phyloP scores from a whole-genome alignment of 2,113 vertebrate genomes.

The Paracanthobrama guichenoti region DNA sequence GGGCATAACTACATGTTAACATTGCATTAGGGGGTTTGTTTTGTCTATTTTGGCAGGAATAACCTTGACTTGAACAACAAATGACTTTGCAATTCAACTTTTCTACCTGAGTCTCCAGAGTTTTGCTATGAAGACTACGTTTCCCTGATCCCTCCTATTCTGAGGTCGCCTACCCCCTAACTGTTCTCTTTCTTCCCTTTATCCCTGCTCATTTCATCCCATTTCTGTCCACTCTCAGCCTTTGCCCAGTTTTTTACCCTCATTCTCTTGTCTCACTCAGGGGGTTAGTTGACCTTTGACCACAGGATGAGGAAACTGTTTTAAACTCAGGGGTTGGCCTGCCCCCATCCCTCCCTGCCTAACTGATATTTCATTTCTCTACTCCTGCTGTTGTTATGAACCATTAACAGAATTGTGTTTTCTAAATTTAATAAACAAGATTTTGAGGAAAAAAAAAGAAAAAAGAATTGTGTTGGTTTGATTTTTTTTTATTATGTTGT shows the following conservation, averaged over 20 bases:
- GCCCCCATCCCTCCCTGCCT: constrained; percentile 58
- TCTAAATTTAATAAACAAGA: constrained; percentile 84
- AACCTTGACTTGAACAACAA: constrained; percentile 73
- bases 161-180: constrained; percentile 56
- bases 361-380: constrained; percentile 64
- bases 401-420: constrained; percentile 80
- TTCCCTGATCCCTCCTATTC: constrained; percentile 56
- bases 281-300: constrained; percentile 64
- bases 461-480: not conserved
- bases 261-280: constrained; percentile 41
- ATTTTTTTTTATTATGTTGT: constrained; percentile 52
- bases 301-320: constrained; percentile 65
- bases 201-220: constrained; percentile 8
- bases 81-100: constrained; percentile 80
- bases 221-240: not conserved
- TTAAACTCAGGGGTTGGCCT: constrained; percentile 79
- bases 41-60: constrained; percentile 69
- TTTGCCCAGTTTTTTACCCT: constrained; percentile 7
- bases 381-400: constrained; percentile 79
- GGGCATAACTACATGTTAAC: constrained; percentile 71
- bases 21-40: constrained; percentile 70
- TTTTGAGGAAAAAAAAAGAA: constrained; percentile 71
- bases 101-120: constrained; percentile 77
- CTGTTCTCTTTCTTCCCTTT: constrained; percentile 55
- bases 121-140: constrained; percentile 71